These are phyloP conservation scores for Epizoanthus rinbou DNA, from an alignment of 92 coral and sea anemone species.

Conservation along the genomic window DNA sequence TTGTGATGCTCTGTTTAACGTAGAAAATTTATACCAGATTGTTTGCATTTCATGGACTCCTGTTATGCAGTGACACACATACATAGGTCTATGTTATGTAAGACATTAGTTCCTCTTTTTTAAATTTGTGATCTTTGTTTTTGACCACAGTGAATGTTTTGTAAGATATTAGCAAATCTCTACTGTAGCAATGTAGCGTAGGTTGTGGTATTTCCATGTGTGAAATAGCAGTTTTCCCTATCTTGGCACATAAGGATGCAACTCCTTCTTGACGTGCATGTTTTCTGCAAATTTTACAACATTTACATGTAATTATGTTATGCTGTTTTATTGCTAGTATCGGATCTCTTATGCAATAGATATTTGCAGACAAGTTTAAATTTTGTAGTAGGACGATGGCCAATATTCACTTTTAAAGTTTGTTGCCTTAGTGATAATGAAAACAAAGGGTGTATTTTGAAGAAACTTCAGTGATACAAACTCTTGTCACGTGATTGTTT, in stretches of 20 bases:
- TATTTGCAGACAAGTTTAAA: neutral
- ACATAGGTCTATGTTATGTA: too few species aligned
- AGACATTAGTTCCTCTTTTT: too few species aligned
- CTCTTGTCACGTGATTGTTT: neutral
- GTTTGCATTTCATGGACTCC: too few species aligned
- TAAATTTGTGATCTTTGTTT: too few species aligned
- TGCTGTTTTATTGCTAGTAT: neutral
- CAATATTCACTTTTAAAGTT: slow-evolving; percentile 1
- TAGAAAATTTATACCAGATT: too few species aligned
- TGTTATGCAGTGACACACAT: too few species aligned
- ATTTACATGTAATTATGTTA: neutral
- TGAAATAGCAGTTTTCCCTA: neutral
- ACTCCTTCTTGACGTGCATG: neutral
- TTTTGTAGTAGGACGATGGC: neutral
- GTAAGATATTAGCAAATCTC: neutral
- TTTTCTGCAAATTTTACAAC: neutral
- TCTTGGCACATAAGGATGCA: neutral
- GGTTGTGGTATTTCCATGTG: neutral
- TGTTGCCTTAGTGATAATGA: slow-evolving; percentile 41
- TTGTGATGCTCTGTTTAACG: too few species aligned
- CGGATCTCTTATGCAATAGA: neutral
- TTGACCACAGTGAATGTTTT: neutral
- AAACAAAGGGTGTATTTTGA: neutral
- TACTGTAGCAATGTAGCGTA: neutral
- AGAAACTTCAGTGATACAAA: slow-evolving; percentile 2